Conservation (phyloP, 2,797 vertebrate genomes). For the Tadarida brasiliensis region DNA sequence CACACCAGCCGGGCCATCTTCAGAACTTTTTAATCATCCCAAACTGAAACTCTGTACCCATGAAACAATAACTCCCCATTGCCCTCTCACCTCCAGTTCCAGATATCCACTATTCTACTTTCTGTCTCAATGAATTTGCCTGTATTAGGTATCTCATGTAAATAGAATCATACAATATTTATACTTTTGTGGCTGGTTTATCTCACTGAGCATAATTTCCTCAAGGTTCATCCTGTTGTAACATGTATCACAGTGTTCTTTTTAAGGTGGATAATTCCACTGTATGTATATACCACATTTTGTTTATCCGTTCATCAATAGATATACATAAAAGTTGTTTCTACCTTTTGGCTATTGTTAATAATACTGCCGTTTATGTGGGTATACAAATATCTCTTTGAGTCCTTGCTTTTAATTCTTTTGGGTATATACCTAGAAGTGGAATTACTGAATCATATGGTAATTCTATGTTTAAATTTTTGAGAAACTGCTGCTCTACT, state of each 20-base stretch:
- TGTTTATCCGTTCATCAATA: background rate
- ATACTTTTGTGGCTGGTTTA: background rate
- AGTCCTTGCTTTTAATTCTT: slow-evolving; percentile 1
- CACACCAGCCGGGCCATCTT: background rate
- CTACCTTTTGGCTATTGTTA: background rate
- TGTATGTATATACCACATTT: background rate
- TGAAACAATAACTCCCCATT: background rate
- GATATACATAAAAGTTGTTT: background rate
- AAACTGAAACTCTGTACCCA: background rate
- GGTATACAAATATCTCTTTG: background rate
- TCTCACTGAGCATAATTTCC: background rate
- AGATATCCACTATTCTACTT: background rate
- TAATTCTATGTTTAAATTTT: background rate
- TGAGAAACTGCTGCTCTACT: background rate
- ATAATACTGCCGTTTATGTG: background rate
- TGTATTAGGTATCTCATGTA: background rate
- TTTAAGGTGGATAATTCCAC: background rate
- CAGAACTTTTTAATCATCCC: background rate
- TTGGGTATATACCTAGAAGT: background rate
- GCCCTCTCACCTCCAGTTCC: background rate
- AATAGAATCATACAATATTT: background rate
- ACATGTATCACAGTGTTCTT: background rate
- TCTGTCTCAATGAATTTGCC: background rate
- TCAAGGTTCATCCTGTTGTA: background rate
- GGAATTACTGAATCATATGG: background rate